Conservation (phyloP, 92 coral and sea anemone species). For the Micromussa lordhowensis region DNA sequence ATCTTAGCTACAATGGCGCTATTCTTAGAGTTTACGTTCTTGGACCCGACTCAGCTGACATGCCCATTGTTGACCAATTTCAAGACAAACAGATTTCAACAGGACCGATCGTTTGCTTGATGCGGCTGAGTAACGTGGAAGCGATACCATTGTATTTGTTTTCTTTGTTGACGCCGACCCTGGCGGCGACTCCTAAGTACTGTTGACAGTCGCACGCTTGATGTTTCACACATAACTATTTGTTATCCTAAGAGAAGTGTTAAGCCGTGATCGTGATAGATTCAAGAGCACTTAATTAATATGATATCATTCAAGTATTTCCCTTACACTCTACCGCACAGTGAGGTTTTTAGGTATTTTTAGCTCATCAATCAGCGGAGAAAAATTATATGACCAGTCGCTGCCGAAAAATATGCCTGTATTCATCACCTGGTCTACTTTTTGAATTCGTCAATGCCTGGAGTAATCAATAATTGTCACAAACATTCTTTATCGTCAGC, state of each 20-base stretch:
- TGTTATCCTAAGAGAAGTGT: conserved; percentile 40
- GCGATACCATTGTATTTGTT: conserved; percentile 40
- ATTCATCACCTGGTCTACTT: conserved; percentile 10
- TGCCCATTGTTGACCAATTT: conserved; percentile 34
- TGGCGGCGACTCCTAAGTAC: conserved; percentile 42
- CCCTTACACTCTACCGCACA: conserved; percentile 10
- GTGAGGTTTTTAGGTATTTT: background rate
- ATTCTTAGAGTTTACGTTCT: background rate
- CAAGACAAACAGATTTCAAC: conserved; percentile 39
- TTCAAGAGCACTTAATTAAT: conserved; percentile 32
- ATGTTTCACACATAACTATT: conserved; percentile 40
- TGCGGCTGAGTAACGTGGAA: conserved; percentile 21
- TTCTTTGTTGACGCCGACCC: conserved; percentile 50
- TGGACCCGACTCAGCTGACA: conserved; percentile 14
- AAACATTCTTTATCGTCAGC: conserved; percentile 25
- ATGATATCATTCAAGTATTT: conserved; percentile 31
- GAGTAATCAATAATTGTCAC: conserved; percentile 27
- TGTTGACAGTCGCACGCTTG: conserved; percentile 45
- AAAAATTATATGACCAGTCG: background rate
- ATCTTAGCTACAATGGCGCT: background rate
- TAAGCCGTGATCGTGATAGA: conserved; percentile 39
- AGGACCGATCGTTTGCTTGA: conserved; percentile 18
- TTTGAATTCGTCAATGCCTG: conserved; percentile 11
- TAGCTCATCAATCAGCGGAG: background rate
- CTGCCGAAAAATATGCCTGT: background rate